Conservation (phyloP, 2,888 invertebrate species). For the Meiosimyza platycephala region DNA sequence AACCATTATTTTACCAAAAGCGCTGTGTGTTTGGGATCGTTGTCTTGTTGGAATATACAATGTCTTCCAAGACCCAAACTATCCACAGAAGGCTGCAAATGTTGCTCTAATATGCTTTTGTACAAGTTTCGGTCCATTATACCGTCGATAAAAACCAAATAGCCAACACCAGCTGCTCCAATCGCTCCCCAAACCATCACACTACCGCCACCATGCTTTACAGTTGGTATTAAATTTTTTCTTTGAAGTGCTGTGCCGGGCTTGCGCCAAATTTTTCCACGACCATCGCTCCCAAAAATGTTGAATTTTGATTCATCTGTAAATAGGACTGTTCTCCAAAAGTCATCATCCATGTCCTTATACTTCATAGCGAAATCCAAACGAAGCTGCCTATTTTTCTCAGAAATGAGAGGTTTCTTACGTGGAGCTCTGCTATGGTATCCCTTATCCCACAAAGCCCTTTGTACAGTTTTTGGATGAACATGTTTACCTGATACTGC, state of each 20-base stretch:
- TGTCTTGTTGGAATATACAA: constrained; percentile 22
- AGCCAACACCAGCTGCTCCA: not conserved
- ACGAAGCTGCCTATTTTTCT: constrained; percentile 37
- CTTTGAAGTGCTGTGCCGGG: constrained; percentile 41
- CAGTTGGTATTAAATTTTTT: too few species aligned
- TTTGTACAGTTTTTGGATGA: too few species aligned
- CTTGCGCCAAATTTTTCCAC: constrained; percentile 34
- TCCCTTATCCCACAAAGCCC: too few species aligned
- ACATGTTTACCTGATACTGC: too few species aligned
- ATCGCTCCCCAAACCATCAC: too few species aligned
- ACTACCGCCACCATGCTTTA: too few species aligned
- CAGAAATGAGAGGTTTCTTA: constrained; percentile 40
- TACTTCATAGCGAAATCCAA: constrained; percentile 41
- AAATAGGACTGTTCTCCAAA: constrained; percentile 53
- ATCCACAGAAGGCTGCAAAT: constrained; percentile 38
- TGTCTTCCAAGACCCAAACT: constrained; percentile 29
- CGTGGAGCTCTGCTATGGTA: not conserved
- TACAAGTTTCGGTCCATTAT: constrained; percentile 46
- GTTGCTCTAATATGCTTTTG: constrained; percentile 41
- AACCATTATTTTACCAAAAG: too few species aligned
- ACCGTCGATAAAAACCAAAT: constrained; percentile 47
- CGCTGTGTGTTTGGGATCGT: too few species aligned
- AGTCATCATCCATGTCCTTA: constrained; percentile 40
- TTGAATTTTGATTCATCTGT: constrained; percentile 50
- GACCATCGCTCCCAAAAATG: constrained; percentile 34